phyloP scores from a whole-genome alignment of 2,888 invertebrate genomes.

The Hesperia comma region DNA sequence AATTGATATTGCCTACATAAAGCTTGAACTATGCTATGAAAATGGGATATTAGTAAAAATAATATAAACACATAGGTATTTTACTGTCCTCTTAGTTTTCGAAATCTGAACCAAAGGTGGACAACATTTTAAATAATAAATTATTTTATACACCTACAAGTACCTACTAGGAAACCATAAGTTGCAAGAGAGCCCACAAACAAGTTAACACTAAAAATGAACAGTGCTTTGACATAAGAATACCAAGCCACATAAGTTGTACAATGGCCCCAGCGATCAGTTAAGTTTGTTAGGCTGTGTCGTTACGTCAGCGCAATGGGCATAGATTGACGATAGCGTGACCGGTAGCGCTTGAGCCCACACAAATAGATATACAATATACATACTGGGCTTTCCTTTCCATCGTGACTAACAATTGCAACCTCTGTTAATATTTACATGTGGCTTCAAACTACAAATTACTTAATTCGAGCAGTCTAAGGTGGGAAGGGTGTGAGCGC shows the following conservation, averaged over 20 bases:
- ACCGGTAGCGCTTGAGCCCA: slow-evolving; percentile 6
- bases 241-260: slow-evolving; percentile 16
- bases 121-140: no score
- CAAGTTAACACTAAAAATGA: slow-evolving; percentile 9
- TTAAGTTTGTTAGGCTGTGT: slow-evolving; percentile 42
- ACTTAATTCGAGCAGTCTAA: no score
- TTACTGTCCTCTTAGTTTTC: no score
- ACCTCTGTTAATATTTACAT: not conserved
- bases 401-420: not conserved
- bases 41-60: no score
- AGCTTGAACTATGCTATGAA: no score
- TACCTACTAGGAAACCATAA: no score
- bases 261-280: slow-evolving; percentile 41
- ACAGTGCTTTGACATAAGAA: slow-evolving; percentile 19
- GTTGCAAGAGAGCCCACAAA: not conserved
- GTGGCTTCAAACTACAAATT: no score
- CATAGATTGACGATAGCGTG: slow-evolving; percentile 35
- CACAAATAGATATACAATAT: not conserved
- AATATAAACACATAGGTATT: no score
- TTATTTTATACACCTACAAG: no score
- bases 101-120: no score
- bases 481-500: no score
- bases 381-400: not conserved
- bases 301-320: slow-evolving; percentile 34
- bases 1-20: not conserved